Base-by-base conservation (phyloP, 2,888 invertebrate genomes). In the Ypsolopha scabrella region DNA sequence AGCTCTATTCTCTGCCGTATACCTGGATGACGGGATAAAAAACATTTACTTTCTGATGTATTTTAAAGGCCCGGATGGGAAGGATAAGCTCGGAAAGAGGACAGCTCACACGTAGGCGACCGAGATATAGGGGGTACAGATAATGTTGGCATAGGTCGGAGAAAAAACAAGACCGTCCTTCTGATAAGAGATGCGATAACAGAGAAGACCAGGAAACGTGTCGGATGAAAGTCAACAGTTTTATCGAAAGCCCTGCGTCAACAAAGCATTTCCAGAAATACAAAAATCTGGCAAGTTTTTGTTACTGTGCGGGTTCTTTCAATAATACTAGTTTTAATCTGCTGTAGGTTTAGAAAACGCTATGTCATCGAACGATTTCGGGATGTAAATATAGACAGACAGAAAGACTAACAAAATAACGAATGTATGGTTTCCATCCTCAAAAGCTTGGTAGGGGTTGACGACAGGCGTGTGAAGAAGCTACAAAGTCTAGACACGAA, bases 71-170 rank as follows among this genome's bases (percentile, higher is more conserved):
- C 49, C 39, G 49, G 76, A 75, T 72, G 72, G 57, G 51, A 61
- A 60, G 73, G 76, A 78, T 81, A 80, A 81, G 76, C 76, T 64
- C 55, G 52, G 62, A 58, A 48, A 57, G 59, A 59, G 61, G 63
- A 65, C 67, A 69, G 66, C 75, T 75, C 74, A 80, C 82, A 81
- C 80, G 80, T 80, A 74, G 70, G 60, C 61, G 61, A 66, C n/a
- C 8, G 7, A 55, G 53, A 52, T 59, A 60, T 68, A 65, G 67
- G 68, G 61, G 67, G 66, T 58, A 65, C 62, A 65, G 70, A 69
- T 73, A 74, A 73, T 75, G 76, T 80, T 80, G 72, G 75, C 69
- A 71, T 77, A 80, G 77, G 79, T 78, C 75, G 67, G 67, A 63
- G 61, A 65, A 70, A 73, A 74, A 72, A 69, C 55, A 58, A 65